Base-by-base conservation (phyloP, 1,140 invertebrate species). In the Platorchestia sp. region DNA sequence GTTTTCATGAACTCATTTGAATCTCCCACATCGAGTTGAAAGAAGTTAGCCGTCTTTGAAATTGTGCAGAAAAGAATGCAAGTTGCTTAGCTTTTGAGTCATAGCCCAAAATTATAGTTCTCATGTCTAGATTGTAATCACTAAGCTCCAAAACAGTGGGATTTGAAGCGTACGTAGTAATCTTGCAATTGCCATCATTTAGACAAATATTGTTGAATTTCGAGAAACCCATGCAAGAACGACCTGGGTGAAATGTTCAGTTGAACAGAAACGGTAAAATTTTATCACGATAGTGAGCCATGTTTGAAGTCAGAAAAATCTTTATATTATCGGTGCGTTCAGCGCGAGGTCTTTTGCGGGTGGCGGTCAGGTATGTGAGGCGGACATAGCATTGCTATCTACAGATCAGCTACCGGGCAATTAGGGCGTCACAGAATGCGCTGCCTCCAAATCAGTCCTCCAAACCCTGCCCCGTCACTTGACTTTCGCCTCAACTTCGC, bases 351-450 rank as follows among this genome's bases (percentile, higher is more conserved):
- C 0, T 45, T 6, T 7, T n/a, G 91, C 43, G 45, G 91, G 36
- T 45, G 91, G 91, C 3, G 40, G 91, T 42, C 40, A 44, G 45
- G 43, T 44, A 45, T 45, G 91, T 93, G 91, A 22, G 43, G 43
- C 43, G 91, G 91, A 93, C 43, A 93, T 93, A 47, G 43, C 91
- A 93, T 44, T 45, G 91, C 45, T 93, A 93, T 93, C 91, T 93
- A 3, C 36, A 45, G 43, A 93, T 93, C 91, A 93, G 91, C 91
- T 93, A 93, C 91, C 91, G 91, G 91, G 91, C 91, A 93, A 93
- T 93, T 93, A 93, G 44, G 91, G 91, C 91, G 40, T 45, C 45
- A 44, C 43, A 45, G 91, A 93, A 93, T 93, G 91, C 44, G 91
- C 44, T 27, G 91, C 91, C 91, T 93, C 91, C 91, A 44, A 90